These are phyloP conservation scores for Cassiopea andromeda DNA, from an alignment of 30 jellyfish, hydroid and myxozoan genomes.

Conservation along the genomic window DNA sequence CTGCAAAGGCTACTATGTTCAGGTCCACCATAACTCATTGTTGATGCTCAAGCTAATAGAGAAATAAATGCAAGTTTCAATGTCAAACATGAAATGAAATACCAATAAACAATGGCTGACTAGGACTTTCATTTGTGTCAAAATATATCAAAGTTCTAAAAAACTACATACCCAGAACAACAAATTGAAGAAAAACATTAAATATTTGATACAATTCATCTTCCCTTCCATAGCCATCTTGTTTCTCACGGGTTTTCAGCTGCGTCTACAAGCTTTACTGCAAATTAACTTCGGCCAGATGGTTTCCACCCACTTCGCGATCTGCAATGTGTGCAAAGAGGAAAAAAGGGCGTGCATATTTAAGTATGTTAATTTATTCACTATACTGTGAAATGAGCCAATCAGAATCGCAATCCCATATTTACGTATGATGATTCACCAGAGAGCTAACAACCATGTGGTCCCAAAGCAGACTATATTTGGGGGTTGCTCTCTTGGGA, in stretches of 20 bases:
- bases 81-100: too few relatives aligned
- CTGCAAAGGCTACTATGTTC: too few relatives aligned
- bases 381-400: neutral
- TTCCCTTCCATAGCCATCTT: conserved; percentile 93
- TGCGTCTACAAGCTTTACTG: conserved; percentile 2
- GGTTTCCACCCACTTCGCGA: conserved; percentile 37
- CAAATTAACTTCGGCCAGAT: conserved; percentile 3
- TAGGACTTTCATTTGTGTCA: neutral
- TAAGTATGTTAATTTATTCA: conserved; percentile 48
- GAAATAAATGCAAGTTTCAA: too few relatives aligned
- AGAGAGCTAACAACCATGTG: neutral
- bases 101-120: neutral
- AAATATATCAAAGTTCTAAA: neutral
- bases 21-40: too few relatives aligned
- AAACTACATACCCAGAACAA: conserved; percentile 90
- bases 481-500: neutral
- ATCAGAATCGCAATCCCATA: conserved; percentile 7
- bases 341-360: conserved; percentile 68
- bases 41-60: too few relatives aligned
- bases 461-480: neutral
- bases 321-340: neutral
- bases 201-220: conserved; percentile 89
- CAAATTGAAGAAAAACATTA: conserved; percentile 94
- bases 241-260: conserved; percentile 36
- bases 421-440: conserved; percentile 1